A percentile compares a stretch with the other conserved stretches of the same genome.
phyloP scores from a whole-genome alignment of 2,888 invertebrate genomes.

The Synergus laeviventris region DNA sequence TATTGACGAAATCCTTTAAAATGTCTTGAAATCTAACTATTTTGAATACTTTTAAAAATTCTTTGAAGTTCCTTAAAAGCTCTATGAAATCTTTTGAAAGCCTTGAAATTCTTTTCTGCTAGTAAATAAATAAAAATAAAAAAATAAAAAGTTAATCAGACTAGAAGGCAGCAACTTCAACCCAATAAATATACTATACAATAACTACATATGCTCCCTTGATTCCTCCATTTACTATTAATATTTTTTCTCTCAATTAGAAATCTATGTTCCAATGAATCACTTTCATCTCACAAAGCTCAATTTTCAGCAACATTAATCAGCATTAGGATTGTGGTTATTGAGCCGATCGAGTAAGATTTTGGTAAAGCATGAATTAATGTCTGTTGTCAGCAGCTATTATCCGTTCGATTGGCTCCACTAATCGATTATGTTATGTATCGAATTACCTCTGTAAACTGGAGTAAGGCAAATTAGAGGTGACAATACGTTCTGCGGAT shows the following conservation, averaged over 20 bases:
- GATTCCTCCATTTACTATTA: neutral
- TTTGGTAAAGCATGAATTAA: conserved; percentile 36
- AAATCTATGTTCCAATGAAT: neutral
- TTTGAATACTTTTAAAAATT: no score
- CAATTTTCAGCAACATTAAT: conserved; percentile 28
- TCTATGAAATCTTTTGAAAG: no score
- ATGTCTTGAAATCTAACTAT: no score
- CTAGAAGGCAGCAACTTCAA: no score
- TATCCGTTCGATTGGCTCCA: neutral
- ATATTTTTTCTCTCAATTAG: neutral
- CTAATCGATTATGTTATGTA: conserved; percentile 18
- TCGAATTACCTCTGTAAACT: conserved; percentile 70
- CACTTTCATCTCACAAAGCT: conserved; percentile 1
- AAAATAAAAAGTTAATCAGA: no score
- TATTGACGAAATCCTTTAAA: no score
- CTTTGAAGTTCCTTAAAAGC: no score
- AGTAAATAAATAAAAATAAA: no score
- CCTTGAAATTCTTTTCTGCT: no score
- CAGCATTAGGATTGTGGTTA: conserved; percentile 4
- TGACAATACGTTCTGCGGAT: conserved; percentile 70
- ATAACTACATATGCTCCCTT: neutral
- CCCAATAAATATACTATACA: no score
- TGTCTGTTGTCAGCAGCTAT: conserved; percentile 2
- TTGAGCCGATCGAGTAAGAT: conserved; percentile 31
- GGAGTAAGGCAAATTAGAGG: conserved; percentile 70